Conservation (phyloP, 2,888 invertebrate genomes). For the Octodonta nipae region DNA sequence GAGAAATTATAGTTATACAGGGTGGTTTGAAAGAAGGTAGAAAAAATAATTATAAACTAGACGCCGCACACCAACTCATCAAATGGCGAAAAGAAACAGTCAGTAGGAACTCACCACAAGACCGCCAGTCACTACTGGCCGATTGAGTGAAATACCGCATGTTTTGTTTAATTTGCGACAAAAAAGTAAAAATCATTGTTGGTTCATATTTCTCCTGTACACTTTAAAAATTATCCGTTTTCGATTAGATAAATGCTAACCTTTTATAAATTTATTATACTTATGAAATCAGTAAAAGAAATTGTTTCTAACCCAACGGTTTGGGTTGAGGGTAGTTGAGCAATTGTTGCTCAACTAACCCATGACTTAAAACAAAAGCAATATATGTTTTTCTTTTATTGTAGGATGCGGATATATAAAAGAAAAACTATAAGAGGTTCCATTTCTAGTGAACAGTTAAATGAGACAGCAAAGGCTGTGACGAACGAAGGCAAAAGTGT, state of each 20-base stretch:
- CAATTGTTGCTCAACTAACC: conserved; percentile 1
- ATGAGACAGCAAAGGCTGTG: neutral
- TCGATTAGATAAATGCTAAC: conserved; percentile 5
- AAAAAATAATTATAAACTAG: too few species aligned
- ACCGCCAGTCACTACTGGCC: neutral
- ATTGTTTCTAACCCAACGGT: too few species aligned
- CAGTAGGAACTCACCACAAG: neutral
- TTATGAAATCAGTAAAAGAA: too few species aligned
- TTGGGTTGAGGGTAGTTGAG: conserved; percentile 1
- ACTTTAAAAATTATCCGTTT: neutral
- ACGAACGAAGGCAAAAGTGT: neutral
- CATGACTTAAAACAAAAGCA: too few species aligned
- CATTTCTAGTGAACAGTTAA: neutral
- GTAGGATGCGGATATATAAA: neutral
- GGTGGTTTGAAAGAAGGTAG: too few species aligned
- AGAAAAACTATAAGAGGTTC: conserved; percentile 1
- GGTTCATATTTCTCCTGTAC: neutral
- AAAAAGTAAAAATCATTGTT: conserved; percentile 2
- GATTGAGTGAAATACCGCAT: conserved; percentile 2
- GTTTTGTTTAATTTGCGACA: conserved; percentile 3
- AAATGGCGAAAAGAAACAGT: conserved; percentile 1
- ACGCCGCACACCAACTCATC: neutral
- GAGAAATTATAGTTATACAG: too few species aligned
- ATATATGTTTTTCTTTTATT: conserved; percentile 1
- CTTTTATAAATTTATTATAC: conserved; percentile 1